A percentile compares a stretch with the other conserved stretches of the same genome.
These are phyloP conservation scores for Bradysia coprophila DNA, from an alignment of 1,140 invertebrate species.

Conservation along the genomic window DNA sequence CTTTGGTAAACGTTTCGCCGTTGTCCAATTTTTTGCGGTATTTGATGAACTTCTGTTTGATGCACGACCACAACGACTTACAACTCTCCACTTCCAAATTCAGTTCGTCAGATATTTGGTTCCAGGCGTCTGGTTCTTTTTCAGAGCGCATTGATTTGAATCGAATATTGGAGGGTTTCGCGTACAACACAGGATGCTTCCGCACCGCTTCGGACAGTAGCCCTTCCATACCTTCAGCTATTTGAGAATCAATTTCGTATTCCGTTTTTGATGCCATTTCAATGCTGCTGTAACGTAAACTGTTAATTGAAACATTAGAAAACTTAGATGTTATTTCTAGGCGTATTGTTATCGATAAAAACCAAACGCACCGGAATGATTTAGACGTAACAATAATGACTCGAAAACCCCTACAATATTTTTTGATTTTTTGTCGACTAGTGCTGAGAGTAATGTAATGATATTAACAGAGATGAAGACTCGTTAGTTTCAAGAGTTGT, in stretches of 20 bases:
- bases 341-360: too few relatives aligned
- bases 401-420: too few relatives aligned
- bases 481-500: too few relatives aligned
- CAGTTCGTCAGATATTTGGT: slow-evolving; percentile 1
- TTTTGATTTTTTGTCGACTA: too few relatives aligned
- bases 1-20: neutral
- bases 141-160: neutral
- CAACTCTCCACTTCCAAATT: slow-evolving; percentile 1
- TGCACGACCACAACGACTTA: neutral
- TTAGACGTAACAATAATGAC: too few relatives aligned
- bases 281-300: too few relatives aligned
- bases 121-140: neutral
- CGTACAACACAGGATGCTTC: neutral
- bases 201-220: neutral
- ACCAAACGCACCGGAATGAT: too few relatives aligned
- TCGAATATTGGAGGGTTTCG: neutral
- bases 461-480: too few relatives aligned
- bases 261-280: neutral
- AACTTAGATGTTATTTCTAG: too few relatives aligned
- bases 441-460: too few relatives aligned
- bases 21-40: neutral
- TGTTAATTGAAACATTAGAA: too few relatives aligned
- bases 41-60: slow-evolving; percentile 1
- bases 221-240: neutral
- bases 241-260: neutral